Evolutionary conservation across 1,140 invertebrate species (phyloP).

Genomic region (Macrobrachium nipponense): DNA sequence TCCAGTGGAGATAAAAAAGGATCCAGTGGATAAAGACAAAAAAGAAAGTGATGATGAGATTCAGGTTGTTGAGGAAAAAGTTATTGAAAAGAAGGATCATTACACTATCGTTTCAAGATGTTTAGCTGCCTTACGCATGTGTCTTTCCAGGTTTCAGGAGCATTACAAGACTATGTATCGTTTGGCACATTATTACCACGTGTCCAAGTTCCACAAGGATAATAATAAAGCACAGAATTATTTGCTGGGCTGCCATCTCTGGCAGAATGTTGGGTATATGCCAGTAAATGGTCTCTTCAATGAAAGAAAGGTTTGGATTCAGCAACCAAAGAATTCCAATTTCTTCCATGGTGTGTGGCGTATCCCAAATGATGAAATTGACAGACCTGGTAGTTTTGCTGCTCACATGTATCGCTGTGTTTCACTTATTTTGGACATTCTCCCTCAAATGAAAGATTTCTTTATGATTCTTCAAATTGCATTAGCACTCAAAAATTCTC

Average conservation of each 20-base stretch:
- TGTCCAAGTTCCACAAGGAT: constrained; percentile 78
- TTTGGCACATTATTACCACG: constrained; percentile 85
- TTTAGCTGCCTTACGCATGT: constrained; percentile 84
- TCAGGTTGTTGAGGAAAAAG: constrained; percentile 66
- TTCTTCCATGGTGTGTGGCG: constrained; percentile 90
- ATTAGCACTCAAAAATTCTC: constrained; percentile 81
- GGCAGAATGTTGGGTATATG: constrained; percentile 60
- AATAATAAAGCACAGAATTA: constrained; percentile 78
- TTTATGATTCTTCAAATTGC: constrained; percentile 84
- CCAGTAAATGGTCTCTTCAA: constrained; percentile 79
- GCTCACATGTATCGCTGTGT: constrained; percentile 90
- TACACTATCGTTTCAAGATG: constrained; percentile 71
- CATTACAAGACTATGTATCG: constrained; percentile 95
- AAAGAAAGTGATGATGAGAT: constrained; percentile 54
- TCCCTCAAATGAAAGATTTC: constrained; percentile 83
- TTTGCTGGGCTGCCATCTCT: constrained; percentile 74
- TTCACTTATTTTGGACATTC: constrained; percentile 82
- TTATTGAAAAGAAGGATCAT: constrained; percentile 69
- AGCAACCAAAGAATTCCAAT: constrained; percentile 72
- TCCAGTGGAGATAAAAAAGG: constrained; percentile 19
- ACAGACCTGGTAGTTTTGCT: constrained; percentile 90
- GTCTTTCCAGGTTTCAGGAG: constrained; percentile 84
- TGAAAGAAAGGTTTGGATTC: constrained; percentile 77
- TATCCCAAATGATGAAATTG: constrained; percentile 89
- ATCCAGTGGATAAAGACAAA: constrained; percentile 66